Evolutionary conservation across 2,888 invertebrate species (phyloP), one percentile per base, ranked within the genome.

Genomic region (Callosobruchus maculatus): DNA sequence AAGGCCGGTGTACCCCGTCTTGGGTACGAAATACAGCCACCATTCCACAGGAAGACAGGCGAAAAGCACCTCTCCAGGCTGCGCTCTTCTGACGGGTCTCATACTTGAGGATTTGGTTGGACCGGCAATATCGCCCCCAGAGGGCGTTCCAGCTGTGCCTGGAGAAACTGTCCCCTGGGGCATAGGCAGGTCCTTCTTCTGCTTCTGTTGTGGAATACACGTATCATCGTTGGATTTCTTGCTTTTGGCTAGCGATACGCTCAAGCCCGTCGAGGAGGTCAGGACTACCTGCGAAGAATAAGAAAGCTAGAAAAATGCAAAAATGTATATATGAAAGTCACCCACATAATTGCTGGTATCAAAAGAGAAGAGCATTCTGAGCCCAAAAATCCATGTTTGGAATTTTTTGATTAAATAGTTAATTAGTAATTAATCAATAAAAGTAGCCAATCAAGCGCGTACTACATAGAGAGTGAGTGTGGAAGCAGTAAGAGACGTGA

Each of bases 1-100:
- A 0, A 98, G 97, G 21, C 99, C 98, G 85, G 92, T 90, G 84
- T 93, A 91, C 83, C 93, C 93, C n/a, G 98, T 98, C 89, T 98
- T 98, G 77, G 94, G 92, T 86, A 99, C 96, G 88, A 99, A 96
- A 82, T 94, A 92, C 79, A 93, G 91, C 89, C 97, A 97, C 97
- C 97, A 99, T 88, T 95, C 94, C 82, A 97, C 97, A 66, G 99
- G 99, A 79, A 99, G 83, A 84, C 98, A 95, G 70, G 95, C 95
- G 82, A 96, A 87, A 74, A 97, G 92, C 76, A 96, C 95, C 86
- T 93, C 92, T 76, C 93, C 92, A 20, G 94, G 92, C n/a, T n/a
- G n/a, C 76, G 91, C 91, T 13, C 89, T 89, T 79, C 94, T 90
- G 73, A 91, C 86, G 21, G 76, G 74, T 30, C 79, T 78, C n/a